Percentiles rank a stretch among this genome's conserved stretches.
phyloP scores from a whole-genome alignment of 92 coral and sea anemone genomes.

The Anthopleura xanthogrammica region DNA sequence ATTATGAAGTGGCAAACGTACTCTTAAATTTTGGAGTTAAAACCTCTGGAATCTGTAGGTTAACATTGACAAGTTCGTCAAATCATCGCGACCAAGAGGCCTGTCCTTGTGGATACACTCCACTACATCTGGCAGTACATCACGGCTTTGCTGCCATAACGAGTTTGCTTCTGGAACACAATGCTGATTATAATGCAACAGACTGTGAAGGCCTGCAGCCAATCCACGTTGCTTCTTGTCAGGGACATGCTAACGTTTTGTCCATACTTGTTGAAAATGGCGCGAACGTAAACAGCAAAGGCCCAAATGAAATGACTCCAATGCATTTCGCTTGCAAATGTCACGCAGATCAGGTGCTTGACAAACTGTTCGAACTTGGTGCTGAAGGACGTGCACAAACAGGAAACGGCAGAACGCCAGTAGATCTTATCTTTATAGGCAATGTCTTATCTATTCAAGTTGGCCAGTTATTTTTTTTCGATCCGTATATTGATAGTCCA shows the following conservation, averaged over 20 bases:
- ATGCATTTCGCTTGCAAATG: constrained; percentile 29
- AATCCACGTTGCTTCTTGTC: constrained; percentile 60
- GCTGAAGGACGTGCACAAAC: constrained; percentile 8
- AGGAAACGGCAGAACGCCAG: background rate
- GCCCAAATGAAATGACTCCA: constrained; percentile 31
- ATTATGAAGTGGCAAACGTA: constrained; percentile 18
- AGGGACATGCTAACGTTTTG: constrained; percentile 39
- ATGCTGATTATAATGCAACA: constrained; percentile 19
- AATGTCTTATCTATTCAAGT: no score
- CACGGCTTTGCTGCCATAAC: constrained; percentile 38
- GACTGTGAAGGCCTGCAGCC: constrained; percentile 58
- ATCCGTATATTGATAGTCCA: constrained; percentile 20
- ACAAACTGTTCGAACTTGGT: constrained; percentile 19
- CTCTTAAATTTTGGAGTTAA: constrained; percentile 25
- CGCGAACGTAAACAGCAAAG: constrained; percentile 32
- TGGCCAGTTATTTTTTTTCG: background rate
- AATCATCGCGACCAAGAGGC: background rate
- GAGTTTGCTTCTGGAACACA: constrained; percentile 28
- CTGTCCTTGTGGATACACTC: constrained; percentile 32
- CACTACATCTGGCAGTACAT: constrained; percentile 51
- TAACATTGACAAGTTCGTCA: background rate
- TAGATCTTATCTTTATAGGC: background rate
- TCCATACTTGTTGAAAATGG: constrained; percentile 9
- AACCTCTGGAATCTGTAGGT: background rate
- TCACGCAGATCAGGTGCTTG: constrained; percentile 5